Evolutionary conservation across 2,888 invertebrate species (phyloP), one percentile per base, ranked within the genome.

Genomic region (Lepidochitona cinerea): DNA sequence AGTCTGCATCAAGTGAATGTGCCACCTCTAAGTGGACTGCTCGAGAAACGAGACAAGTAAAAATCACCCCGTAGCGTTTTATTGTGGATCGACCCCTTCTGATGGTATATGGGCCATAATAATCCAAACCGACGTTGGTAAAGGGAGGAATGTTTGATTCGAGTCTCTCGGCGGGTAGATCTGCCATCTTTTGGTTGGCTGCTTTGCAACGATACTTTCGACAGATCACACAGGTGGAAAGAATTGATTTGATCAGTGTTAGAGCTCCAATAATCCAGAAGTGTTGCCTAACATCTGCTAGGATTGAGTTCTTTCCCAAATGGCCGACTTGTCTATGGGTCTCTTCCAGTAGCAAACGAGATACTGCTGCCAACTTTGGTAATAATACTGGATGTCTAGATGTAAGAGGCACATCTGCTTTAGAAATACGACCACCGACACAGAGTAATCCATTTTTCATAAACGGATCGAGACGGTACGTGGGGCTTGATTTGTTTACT

Each of bases 31-130:
- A 37, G 41, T 78, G 76, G 23, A 75, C 65, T 4, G 77, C 78
- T 37, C 75, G 23, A 1, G 59, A 52, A 49, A 66, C 23, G 5
- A 74, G 36, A 41, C 78, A 77, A 9, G 78, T 78, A 35, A 78
- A 78, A 18, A 77, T 68, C 18, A 76, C 75, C 23, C 75, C 78
- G 69, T 78, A 78, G 37, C 77, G 52, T 35, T 78, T 78, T 14
- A 37, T 37, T 2, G 37, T 37, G 14, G 37, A 35, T 7, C 75
- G 52, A 5, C 77, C 77, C 29, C 68, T 36, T 70, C 77, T 78
- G 9, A 75, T 41, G n/a, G 14, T 12, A 49, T 67, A 78, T 2
- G 74, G 72, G 9, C 74, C 74, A 67, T 77, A 76, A 36, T 71
- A 76, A 54, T 76, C 78, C n/a, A 70, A 32, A 5, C 73, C 75